Percentiles rank a stretch among this genome's conserved stretches.
Conservation (phyloP, 2,888 invertebrate species). For the Copidosoma aretas region DNA sequence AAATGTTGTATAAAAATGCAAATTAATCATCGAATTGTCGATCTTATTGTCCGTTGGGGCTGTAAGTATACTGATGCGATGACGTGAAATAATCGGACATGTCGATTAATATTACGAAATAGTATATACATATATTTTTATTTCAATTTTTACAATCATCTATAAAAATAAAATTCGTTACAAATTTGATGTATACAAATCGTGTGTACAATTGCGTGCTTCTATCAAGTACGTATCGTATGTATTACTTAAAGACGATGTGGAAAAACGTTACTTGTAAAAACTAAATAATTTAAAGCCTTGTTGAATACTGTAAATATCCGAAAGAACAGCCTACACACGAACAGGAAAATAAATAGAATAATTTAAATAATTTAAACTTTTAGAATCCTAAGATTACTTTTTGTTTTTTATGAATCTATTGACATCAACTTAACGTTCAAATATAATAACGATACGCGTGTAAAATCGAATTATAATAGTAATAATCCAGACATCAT, state of each 20-base stretch:
- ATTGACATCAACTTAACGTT: too few relatives aligned
- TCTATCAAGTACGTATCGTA: slow-evolving; percentile 1
- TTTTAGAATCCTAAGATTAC: too few relatives aligned
- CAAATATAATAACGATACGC: too few relatives aligned
- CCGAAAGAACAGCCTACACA: too few relatives aligned
- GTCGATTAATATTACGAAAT: slow-evolving; percentile 3
- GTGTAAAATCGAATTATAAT: too few relatives aligned
- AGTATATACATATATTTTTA: slow-evolving; percentile 13
- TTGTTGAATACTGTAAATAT: too few relatives aligned
- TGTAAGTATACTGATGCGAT: background rate
- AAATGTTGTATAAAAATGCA: slow-evolving; percentile 11
- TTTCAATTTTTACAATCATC: slow-evolving; percentile 19
- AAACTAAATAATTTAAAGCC: too few relatives aligned
- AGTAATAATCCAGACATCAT: background rate
- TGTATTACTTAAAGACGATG: background rate
- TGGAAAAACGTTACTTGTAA: background rate
- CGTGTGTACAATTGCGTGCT: slow-evolving; percentile 5
- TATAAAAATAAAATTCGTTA: slow-evolving; percentile 20
- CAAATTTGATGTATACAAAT: slow-evolving; percentile 18
- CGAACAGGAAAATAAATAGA: too few relatives aligned
- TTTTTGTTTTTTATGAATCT: too few relatives aligned
- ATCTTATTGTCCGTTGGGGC: too few relatives aligned
- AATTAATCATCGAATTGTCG: too few relatives aligned
- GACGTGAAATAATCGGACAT: background rate
- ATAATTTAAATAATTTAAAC: too few relatives aligned